These are phyloP conservation scores for Aeoliscus strigatus DNA, from an alignment of 2,797 vertebrate genomes.

Conservation along the genomic window DNA sequence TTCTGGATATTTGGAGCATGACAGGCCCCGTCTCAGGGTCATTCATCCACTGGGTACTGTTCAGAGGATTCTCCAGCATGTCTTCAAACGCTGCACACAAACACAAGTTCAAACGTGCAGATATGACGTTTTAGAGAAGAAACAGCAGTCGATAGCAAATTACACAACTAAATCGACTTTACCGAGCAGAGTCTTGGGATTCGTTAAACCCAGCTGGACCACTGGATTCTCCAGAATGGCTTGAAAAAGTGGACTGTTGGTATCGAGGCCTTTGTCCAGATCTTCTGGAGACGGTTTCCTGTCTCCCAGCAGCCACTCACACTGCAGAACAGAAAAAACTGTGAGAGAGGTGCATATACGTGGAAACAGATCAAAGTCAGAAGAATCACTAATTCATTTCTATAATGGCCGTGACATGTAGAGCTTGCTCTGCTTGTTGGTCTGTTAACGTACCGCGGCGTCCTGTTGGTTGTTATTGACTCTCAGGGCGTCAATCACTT, in stretches of 20 bases:
- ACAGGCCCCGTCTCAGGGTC: conserved; percentile 96
- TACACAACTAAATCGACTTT: no score
- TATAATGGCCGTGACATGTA: no score
- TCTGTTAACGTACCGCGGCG: conserved; percentile 83
- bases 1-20: conserved; percentile 98
- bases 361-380: no score
- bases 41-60: conserved; percentile 99
- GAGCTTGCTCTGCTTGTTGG: no score
- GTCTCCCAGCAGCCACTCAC: conserved; percentile 97
- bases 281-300: conserved; percentile 95
- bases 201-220: conserved; percentile 94
- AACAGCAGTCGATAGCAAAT: no score
- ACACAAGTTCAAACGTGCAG: conserved; percentile 3
- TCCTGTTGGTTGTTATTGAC: conserved; percentile 98
- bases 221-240: conserved; percentile 98
- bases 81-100: conserved; percentile 88
- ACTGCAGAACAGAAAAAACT: conserved; percentile 66
- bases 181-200: conserved; percentile 97
- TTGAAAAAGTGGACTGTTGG: conserved; percentile 92
- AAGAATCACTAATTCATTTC: no score
- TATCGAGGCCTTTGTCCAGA: conserved; percentile 95
- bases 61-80: conserved; percentile 98
- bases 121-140: not conserved
- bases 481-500: conserved; percentile 90
- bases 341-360: no score